Conservation (phyloP, 2,888 invertebrate species). For the Strigamia crassipes region DNA sequence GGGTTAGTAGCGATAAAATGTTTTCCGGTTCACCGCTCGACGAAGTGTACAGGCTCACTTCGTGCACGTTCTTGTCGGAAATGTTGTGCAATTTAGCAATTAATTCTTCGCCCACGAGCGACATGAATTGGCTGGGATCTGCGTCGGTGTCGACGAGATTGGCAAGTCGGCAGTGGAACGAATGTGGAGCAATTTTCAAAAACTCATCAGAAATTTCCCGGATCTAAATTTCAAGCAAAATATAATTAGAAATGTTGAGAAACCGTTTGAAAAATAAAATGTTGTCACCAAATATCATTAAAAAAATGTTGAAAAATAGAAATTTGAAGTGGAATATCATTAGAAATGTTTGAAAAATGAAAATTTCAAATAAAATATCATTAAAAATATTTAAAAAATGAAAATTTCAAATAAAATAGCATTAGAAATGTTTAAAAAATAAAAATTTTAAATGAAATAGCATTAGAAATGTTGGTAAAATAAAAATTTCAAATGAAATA, state of each 20-base stretch:
- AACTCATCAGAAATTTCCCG: neutral
- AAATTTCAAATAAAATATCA: too few species aligned
- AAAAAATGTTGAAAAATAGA: too few species aligned
- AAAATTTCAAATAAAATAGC: too few species aligned
- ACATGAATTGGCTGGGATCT: neutral
- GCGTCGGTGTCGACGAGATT: neutral
- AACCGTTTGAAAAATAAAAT: too few species aligned
- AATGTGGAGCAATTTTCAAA: conserved; percentile 4
- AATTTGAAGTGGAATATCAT: too few species aligned
- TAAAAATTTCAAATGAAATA: too few species aligned
- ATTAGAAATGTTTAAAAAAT: too few species aligned
- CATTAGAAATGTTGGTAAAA: too few species aligned
- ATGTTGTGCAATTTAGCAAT: neutral
- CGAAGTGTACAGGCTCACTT: neutral
- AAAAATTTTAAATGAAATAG: too few species aligned
- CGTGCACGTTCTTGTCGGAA: neutral
- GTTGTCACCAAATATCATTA: too few species aligned
- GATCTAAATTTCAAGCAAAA: neutral
- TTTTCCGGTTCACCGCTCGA: conserved; percentile 18
- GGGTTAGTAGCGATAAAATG: neutral
- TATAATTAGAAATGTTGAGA: neutral
- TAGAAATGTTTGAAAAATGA: too few species aligned
- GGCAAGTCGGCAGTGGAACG: neutral
- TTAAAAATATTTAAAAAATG: too few species aligned
- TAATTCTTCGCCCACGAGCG: conserved; percentile 2